Percentiles rank a stretch among this genome's conserved stretches.
Conservation (phyloP, 53 echinoderm and acorn worm genomes). For the Patiria pectinifera region DNA sequence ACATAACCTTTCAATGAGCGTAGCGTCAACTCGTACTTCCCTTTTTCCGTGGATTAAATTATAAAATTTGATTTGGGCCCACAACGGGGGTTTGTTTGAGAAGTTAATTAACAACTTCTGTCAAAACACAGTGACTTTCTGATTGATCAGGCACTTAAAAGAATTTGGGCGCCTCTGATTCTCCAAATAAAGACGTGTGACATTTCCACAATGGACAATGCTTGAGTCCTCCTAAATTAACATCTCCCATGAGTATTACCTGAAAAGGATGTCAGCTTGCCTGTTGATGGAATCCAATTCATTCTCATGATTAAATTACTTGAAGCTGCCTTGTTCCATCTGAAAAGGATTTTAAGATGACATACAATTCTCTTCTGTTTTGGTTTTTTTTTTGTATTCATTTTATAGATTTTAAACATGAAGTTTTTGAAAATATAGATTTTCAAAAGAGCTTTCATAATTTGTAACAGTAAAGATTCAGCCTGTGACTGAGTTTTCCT, state of each 20-base stretch:
- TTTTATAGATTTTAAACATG: too few relatives aligned
- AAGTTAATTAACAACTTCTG: not conserved
- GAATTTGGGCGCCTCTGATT: not conserved
- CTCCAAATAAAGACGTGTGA: too few relatives aligned
- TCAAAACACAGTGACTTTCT: not conserved
- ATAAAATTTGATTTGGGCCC: not conserved
- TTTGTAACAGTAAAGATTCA: too few relatives aligned
- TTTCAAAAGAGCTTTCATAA: too few relatives aligned
- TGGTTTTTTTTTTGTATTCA: not conserved
- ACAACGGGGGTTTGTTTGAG: not conserved
- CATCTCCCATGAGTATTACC: not conserved
- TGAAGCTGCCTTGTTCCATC: too few relatives aligned
- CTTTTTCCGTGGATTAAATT: too few relatives aligned
- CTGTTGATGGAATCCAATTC: too few relatives aligned
- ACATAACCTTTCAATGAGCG: not conserved
- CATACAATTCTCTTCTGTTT: not conserved
- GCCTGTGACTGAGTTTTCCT: too few relatives aligned
- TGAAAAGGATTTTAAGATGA: too few relatives aligned
- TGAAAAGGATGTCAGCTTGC: not conserved
- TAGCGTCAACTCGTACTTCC: too few relatives aligned
- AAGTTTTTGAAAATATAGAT: too few relatives aligned
- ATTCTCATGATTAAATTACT: too few relatives aligned
- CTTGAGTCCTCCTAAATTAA: not conserved
- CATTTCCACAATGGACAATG: not conserved
- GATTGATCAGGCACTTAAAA: not conserved